Base-by-base conservation (phyloP, 2,797 vertebrate genomes). In the Bryconaethiops microstoma region DNA sequence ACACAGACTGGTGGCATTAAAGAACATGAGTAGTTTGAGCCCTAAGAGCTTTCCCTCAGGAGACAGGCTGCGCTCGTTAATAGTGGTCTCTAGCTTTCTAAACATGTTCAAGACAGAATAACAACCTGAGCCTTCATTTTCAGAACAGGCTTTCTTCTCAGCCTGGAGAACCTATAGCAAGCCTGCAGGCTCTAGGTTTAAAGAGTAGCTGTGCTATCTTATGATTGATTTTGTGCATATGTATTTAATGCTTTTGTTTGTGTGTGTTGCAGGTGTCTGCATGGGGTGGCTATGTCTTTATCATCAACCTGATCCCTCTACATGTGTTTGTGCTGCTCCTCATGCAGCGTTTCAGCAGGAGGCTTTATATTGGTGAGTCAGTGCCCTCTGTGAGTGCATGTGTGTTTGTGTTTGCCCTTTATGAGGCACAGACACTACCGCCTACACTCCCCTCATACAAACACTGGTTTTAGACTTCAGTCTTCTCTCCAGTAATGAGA, bases 281-380 rank as follows among this genome's bases (percentile, higher is more conserved):
- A 42, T 99, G 97, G 97, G 97, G 97, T 80, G 97, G 97, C 83
- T 99, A 98, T 80, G 97, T 98, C 88, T 98, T 99, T 91, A 99
- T 99, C 93, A 98, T 98, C 94, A 99, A 98, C 90, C 96, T 99
- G 79, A 99, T 99, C 89, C 97, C 97, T 54, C 95, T 99, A 79
- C 97, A 98, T 76, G 97, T 99, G 50, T 98, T 98, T 88, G 97
- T 96, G 76, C 92, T 99, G 81, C 89, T 99, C 82, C 92, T 98
- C 77, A 98, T 99, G 97, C 97, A 98, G 88, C 95, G 97, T 77
- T 98, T 95, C 89, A 98, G 97, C 92, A 95, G 92, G 78, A 95
- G 97, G 89, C 94, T 99, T 86, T 99, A 99, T 89, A 98, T 99
- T 45, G 97, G 97, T 99, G 88, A 97, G 97, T 91, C 64, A 82